These are phyloP conservation scores for Octonoba sinensis DNA, from an alignment of 2,888 invertebrate genomes.

Conservation along the genomic window DNA sequence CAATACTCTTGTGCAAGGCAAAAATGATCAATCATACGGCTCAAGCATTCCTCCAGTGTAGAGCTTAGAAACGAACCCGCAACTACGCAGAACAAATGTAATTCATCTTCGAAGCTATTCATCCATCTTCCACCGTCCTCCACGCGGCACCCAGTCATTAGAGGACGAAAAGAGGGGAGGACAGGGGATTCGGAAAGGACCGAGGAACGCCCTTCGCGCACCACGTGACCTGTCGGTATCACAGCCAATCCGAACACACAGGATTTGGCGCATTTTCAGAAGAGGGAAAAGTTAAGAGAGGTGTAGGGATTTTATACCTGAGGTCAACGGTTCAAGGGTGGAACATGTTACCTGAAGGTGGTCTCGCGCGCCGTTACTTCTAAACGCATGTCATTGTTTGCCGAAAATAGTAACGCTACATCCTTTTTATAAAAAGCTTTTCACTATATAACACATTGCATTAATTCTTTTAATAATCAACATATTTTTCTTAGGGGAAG, in stretches of 20 bases:
- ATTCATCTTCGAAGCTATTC: slow-evolving; percentile 60
- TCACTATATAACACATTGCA: too few relatives aligned
- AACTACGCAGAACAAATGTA: slow-evolving; percentile 61
- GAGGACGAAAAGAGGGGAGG: slow-evolving; percentile 17
- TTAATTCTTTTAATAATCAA: too few relatives aligned
- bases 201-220: slow-evolving; percentile 55
- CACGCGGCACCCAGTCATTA: slow-evolving; percentile 59
- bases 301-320: slow-evolving; percentile 47
- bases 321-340: slow-evolving; percentile 58
- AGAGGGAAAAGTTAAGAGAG: slow-evolving; percentile 34
- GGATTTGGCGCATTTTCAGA: slow-evolving; percentile 50
- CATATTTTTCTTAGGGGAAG: too few relatives aligned
- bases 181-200: slow-evolving; percentile 7
- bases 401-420: slow-evolving; percentile 11
- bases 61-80: slow-evolving; percentile 58
- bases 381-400: slow-evolving; percentile 48
- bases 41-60: slow-evolving; percentile 39
- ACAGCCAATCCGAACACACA: slow-evolving; percentile 42
- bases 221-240: slow-evolving; percentile 50
- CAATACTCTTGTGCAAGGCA: slow-evolving; percentile 38
- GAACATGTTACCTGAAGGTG: slow-evolving; percentile 60
- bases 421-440: too few relatives aligned
- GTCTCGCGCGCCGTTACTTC: slow-evolving; percentile 40
- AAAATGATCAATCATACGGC: slow-evolving; percentile 52
- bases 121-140: slow-evolving; percentile 50